Evolutionary conservation across 2,888 invertebrate genomes (phyloP).

Genomic region (Reticulitermes lucifugus): DNA sequence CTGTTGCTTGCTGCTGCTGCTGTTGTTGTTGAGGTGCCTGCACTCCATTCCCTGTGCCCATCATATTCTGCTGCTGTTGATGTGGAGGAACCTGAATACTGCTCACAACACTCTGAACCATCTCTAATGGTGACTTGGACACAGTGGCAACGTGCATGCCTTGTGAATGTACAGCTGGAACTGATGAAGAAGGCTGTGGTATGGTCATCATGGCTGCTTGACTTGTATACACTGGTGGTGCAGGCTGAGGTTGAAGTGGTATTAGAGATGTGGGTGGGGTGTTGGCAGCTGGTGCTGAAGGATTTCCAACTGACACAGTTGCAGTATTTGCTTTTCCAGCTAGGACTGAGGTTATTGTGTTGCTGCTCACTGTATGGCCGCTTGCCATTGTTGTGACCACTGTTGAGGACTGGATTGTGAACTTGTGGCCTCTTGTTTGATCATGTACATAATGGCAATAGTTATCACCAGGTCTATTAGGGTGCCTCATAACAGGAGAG

Average conservation of each 20-base stretch:
- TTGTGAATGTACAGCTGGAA: constrained; percentile 26
- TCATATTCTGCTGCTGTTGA: constrained; percentile 55
- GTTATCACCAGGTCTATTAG: constrained; percentile 17
- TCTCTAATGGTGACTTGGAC: constrained; percentile 76
- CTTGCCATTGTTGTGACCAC: constrained; percentile 75
- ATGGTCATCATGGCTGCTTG: constrained; percentile 40
- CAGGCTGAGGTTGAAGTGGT: constrained; percentile 55
- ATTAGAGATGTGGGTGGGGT: constrained; percentile 62
- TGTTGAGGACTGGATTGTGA: constrained; percentile 55
- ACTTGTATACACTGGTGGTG: constrained; percentile 54
- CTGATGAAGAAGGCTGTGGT: constrained; percentile 32
- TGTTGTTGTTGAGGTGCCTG: constrained; percentile 43
- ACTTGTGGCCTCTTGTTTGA: constrained; percentile 37
- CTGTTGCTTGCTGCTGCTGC: constrained; percentile 18
- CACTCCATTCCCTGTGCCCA: constrained; percentile 53
- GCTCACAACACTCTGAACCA: constrained; percentile 82
- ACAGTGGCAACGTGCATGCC: constrained; percentile 55
- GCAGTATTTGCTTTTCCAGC: constrained; percentile 82
- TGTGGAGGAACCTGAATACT: constrained; percentile 71
- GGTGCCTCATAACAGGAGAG: constrained; percentile 17
- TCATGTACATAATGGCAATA: constrained; percentile 45
- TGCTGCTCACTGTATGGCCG: constrained; percentile 81
- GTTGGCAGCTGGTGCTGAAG: constrained; percentile 63
- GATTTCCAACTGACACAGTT: constrained; percentile 79
- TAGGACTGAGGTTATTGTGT: constrained; percentile 84